These are phyloP conservation scores for Poeciliopsis retropinna DNA, from an alignment of 2,113 vertebrate genomes.

Conservation along the genomic window DNA sequence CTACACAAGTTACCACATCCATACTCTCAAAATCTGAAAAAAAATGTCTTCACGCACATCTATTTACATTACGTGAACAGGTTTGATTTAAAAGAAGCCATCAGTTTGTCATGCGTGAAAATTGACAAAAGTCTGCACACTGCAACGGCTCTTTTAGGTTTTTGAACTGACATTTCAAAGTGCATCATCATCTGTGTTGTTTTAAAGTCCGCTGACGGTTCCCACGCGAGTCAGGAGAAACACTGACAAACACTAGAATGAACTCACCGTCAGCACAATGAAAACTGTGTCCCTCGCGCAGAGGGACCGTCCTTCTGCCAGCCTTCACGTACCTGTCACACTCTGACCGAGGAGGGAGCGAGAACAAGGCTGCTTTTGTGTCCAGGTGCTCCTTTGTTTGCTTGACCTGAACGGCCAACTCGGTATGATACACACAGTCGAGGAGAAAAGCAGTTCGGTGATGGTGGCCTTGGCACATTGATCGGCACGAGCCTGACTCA, in stretches of 20 bases:
- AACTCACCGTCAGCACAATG: not conserved
- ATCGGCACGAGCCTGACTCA: not conserved
- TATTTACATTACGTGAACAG: no score
- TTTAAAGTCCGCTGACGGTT: not conserved
- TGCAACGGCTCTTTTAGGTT: not conserved
- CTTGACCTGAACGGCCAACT: constrained; percentile 19
- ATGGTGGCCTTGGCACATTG: constrained; percentile 24
- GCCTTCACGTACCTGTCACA: constrained; percentile 52
- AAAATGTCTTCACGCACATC: no score
- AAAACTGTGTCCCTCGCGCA: not conserved
- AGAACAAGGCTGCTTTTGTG: constrained; percentile 53
- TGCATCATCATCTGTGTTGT: not conserved
- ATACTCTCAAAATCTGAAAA: no score
- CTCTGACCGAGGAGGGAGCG: constrained; percentile 21
- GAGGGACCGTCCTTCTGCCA: not conserved
- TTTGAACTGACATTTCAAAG: not conserved
- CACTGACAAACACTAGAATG: not conserved
- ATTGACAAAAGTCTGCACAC: not conserved
- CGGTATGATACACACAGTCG: constrained; percentile 30
- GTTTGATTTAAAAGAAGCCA: no score
- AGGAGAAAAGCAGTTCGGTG: not conserved
- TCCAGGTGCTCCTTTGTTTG: constrained; percentile 67
- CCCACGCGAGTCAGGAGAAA: not conserved
- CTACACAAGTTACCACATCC: no score
- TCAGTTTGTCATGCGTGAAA: no score